A percentile compares a stretch with the other conserved stretches of the same genome.
Conservation (phyloP, 2,888 invertebrate genomes). For the Syrista parreyssii region DNA sequence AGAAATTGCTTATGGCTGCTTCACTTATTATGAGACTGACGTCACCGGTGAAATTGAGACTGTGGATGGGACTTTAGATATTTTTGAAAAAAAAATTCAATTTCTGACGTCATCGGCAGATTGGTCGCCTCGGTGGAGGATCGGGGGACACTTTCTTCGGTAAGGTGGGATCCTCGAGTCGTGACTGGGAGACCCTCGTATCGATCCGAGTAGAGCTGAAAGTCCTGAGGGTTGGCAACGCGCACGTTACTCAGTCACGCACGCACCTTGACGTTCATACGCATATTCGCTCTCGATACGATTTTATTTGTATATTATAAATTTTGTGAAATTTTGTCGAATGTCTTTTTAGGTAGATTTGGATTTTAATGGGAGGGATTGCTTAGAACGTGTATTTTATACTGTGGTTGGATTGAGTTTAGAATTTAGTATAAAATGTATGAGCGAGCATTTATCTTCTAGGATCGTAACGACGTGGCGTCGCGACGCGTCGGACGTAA, state of each 20-base stretch:
- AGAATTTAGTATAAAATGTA: neutral
- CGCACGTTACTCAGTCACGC: neutral
- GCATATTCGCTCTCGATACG: neutral
- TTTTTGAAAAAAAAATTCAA: neutral
- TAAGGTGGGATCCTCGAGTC: neutral
- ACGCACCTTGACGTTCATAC: neutral
- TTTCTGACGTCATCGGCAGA: neutral
- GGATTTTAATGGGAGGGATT: neutral
- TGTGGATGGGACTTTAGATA: neutral
- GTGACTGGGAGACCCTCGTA: neutral
- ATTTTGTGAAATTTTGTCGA: neutral
- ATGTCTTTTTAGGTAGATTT: neutral
- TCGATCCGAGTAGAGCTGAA: neutral
- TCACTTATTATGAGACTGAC: neutral
- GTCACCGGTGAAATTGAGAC: neutral
- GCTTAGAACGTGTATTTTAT: no score
- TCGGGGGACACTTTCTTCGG: neutral
- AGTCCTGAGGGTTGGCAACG: neutral
- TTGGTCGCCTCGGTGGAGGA: neutral
- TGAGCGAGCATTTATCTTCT: neutral
- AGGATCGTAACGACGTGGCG: neutral
- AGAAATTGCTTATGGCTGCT: neutral
- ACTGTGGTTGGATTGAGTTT: neutral
- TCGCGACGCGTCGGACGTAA: neutral
- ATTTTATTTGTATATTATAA: neutral